Conservation (phyloP, 1,140 invertebrate species). For the Panonychus citri region DNA sequence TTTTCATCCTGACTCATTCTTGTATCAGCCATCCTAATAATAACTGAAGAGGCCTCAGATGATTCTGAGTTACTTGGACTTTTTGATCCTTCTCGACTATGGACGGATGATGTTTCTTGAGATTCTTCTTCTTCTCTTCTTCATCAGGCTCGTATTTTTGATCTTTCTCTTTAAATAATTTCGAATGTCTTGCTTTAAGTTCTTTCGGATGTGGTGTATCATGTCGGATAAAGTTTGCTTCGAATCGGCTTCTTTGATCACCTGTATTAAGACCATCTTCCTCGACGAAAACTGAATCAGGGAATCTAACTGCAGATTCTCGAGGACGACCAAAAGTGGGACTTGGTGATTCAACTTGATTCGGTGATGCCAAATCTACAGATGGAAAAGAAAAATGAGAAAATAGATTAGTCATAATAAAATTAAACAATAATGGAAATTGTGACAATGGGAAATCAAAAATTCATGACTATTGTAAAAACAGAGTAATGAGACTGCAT, state of each 20-base stretch:
- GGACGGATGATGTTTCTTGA: neutral
- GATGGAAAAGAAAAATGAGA: no score
- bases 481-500: no score
- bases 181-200: slow-evolving; percentile 77
- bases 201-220: slow-evolving; percentile 94
- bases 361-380: neutral
- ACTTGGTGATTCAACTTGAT: no score
- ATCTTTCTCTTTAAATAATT: slow-evolving; percentile 37
- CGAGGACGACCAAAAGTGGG: slow-evolving; percentile 9
- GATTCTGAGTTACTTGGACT: neutral
- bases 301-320: slow-evolving; percentile 48
- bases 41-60: slow-evolving; percentile 2
- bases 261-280: slow-evolving; percentile 14
- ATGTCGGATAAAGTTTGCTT: slow-evolving; percentile 84
- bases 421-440: no score
- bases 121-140: slow-evolving; percentile 9
- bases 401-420: no score
- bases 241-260: slow-evolving; percentile 17
- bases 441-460: no score
- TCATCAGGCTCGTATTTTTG: slow-evolving; percentile 6
- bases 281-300: slow-evolving; percentile 29
- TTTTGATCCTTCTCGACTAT: neutral
- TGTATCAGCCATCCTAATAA: neutral
- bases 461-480: no score
- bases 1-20: neutral